These are phyloP conservation scores for Catharus fuscescens DNA, from an alignment of 2,113 vertebrate species.

Conservation along the genomic window DNA sequence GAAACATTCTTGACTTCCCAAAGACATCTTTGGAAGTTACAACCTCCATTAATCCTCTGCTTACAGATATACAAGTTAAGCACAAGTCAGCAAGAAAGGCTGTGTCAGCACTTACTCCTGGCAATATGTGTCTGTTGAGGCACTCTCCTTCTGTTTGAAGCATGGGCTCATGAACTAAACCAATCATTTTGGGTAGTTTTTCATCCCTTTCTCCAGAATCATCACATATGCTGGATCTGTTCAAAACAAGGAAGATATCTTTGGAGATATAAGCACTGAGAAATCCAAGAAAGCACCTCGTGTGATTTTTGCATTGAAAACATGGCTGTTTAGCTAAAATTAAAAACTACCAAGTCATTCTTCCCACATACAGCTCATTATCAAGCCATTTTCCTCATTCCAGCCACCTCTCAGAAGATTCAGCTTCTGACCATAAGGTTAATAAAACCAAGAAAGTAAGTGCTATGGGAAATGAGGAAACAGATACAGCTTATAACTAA, in stretches of 20 bases:
- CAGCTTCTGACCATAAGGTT: neutral
- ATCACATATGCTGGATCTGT: slow-evolving; percentile 69
- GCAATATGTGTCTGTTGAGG: slow-evolving; percentile 35
- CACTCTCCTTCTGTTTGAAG: slow-evolving; percentile 67
- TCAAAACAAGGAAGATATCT: neutral
- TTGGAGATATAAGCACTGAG: neutral
- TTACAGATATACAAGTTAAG: neutral
- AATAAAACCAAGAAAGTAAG: neutral
- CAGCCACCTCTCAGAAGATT: neutral
- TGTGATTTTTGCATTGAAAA: neutral
- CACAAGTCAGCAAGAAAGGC: neutral
- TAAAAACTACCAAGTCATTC: neutral
- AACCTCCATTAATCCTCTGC: neutral
- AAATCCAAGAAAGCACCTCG: neutral
- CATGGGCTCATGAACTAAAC: slow-evolving; percentile 51
- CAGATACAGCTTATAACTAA: neutral
- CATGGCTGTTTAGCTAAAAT: neutral
- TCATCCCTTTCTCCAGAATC: slow-evolving; percentile 74
- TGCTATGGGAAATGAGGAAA: neutral
- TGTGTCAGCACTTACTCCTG: slow-evolving; percentile 70
- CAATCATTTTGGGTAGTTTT: slow-evolving; percentile 65
- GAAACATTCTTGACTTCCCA: neutral
- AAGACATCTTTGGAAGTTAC: neutral
- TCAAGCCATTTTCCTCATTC: neutral
- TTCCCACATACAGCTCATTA: neutral